These are phyloP conservation scores for Epistrophe eligans DNA, from an alignment of 2,888 invertebrate species.

Conservation along the genomic window DNA sequence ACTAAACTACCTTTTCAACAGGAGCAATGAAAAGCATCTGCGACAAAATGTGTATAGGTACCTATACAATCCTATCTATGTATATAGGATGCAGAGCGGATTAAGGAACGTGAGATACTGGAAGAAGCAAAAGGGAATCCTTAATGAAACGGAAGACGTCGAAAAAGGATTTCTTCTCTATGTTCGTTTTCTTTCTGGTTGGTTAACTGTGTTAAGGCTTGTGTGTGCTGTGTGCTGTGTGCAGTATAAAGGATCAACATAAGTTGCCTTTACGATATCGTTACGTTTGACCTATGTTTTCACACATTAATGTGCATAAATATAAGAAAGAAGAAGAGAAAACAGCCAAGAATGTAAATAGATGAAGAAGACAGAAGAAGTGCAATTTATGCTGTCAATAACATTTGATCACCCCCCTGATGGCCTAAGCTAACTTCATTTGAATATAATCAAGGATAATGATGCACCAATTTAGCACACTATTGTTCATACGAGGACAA, in stretches of 20 bases:
- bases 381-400: constrained; percentile 55
- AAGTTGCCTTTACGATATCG: constrained; percentile 53
- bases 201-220: constrained; percentile 36
- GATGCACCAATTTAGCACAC: constrained; percentile 43
- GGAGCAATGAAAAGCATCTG: constrained; percentile 70
- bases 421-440: constrained; percentile 47
- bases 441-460: constrained; percentile 69
- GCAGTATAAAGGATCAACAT: constrained; percentile 37
- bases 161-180: constrained; percentile 50
- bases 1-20: constrained; percentile 33
- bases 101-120: constrained; percentile 49
- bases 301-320: constrained; percentile 9
- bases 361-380: background rate
- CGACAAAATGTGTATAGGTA: constrained; percentile 44
- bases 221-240: constrained; percentile 12
- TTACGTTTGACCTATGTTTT: constrained; percentile 67
- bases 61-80: background rate
- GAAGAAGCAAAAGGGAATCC: constrained; percentile 56
- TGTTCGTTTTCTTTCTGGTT: constrained; percentile 17
- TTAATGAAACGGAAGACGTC: constrained; percentile 68
- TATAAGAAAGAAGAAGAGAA: background rate
- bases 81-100: constrained; percentile 9
- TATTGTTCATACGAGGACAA: constrained; percentile 24
- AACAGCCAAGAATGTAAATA: background rate
- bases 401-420: constrained; percentile 55